A percentile compares a stretch with the other conserved stretches of the same genome.
Conservation (phyloP, 1,140 invertebrate species). For the Cepaea nemoralis region DNA sequence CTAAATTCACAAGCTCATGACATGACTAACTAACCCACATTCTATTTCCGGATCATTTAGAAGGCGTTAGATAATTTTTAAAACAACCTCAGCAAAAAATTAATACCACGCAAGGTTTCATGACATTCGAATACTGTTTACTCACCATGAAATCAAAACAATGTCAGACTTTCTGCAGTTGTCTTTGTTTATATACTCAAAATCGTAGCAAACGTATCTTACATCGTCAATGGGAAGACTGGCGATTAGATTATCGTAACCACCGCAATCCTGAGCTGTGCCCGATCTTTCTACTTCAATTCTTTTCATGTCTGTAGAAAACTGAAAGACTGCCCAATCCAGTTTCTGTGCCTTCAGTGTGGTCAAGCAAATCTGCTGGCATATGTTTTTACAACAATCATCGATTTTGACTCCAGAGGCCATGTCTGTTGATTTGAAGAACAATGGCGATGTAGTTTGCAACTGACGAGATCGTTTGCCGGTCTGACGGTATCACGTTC, state of each 20-base stretch:
- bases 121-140: neutral
- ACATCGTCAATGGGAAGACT: conserved; percentile 26
- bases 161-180: conserved; percentile 14
- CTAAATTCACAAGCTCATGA: no score
- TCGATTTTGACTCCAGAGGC: conserved; percentile 26
- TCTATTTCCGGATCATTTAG: conserved; percentile 29
- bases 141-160: conserved; percentile 32
- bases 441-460: neutral
- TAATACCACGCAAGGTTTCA: no score
- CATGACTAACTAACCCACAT: conserved; percentile 2
- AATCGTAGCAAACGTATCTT: conserved; percentile 35
- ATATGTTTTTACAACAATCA: conserved; percentile 15
- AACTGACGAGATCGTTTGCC: neutral
- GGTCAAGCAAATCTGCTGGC: neutral
- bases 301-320: neutral
- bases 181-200: conserved; percentile 26
- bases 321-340: conserved; percentile 14
- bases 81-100: neutral
- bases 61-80: no score
- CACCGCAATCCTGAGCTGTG: neutral
- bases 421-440: neutral
- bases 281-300: neutral
- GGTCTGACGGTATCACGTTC: conserved; percentile 23
- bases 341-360: neutral
- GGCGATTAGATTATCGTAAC: conserved; percentile 16